Conservation (phyloP, 2,797 vertebrate genomes). For the Acanthis flammea region DNA sequence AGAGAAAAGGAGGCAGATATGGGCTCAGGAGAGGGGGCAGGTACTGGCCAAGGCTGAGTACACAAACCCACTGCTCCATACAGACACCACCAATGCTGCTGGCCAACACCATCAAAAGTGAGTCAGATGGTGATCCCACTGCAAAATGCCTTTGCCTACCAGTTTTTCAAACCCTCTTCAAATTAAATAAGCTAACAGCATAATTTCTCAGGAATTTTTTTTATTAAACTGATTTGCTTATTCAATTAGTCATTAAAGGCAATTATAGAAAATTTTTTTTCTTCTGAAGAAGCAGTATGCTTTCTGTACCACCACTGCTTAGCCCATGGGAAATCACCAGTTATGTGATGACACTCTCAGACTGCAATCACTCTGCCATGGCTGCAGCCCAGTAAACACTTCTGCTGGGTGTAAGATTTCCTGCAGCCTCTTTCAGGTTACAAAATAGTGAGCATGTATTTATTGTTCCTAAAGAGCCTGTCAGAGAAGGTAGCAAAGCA, state of each 20-base stretch:
- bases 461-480: neutral
- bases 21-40: neutral
- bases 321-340: neutral
- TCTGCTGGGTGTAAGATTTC: neutral
- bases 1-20: neutral
- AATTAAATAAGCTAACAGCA: neutral
- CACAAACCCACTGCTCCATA: neutral
- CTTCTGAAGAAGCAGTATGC: neutral
- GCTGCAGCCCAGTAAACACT: neutral
- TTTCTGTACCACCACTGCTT: neutral
- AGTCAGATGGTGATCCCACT: neutral
- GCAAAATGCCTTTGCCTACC: neutral
- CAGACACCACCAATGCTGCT: neutral
- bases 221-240: neutral
- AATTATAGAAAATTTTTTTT: neutral
- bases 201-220: neutral
- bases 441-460: neutral
- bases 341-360: neutral
- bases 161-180: neutral
- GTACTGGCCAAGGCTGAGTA: neutral
- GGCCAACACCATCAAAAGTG: neutral
- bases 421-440: neutral
- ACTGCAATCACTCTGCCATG: neutral
- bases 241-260: neutral
- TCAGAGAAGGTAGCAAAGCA: neutral